Conservation (phyloP, 2,797 vertebrate species). For the Epinephelus coioides region DNA sequence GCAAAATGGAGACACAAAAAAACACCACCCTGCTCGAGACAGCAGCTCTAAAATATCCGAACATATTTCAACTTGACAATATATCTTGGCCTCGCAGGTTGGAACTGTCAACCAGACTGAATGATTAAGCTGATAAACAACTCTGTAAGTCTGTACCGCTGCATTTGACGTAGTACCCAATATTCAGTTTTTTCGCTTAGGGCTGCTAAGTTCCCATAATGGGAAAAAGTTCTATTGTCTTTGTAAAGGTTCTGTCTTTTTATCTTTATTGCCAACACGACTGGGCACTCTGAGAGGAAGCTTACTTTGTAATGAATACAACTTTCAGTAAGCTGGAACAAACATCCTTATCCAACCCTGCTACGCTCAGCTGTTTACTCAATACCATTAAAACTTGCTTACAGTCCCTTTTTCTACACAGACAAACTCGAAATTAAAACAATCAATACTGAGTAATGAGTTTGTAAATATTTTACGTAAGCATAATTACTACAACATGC, state of each 20-base stretch:
- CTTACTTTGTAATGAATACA: conserved; percentile 13
- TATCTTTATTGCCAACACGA: conserved; percentile 18
- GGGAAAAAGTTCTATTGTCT: conserved; percentile 12
- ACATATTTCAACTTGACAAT: conserved; percentile 41
- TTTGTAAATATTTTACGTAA: conserved; percentile 12
- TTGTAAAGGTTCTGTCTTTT: conserved; percentile 17
- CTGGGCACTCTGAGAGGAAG: neutral
- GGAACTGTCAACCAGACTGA: conserved; percentile 31
- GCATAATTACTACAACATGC: conserved; percentile 1
- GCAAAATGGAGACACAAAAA: conserved; percentile 17
- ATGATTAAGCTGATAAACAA: conserved; percentile 36
- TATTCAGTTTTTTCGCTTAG: conserved; percentile 8
- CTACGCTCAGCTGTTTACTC: conserved; percentile 12
- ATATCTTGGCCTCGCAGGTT: conserved; percentile 34
- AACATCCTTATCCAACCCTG: conserved; percentile 4
- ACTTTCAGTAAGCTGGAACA: conserved; percentile 20
- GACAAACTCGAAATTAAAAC: conserved; percentile 16
- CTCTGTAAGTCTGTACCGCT: conserved; percentile 10
- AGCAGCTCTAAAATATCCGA: conserved; percentile 37
- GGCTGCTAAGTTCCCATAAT: conserved; percentile 34
- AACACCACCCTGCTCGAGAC: neutral
- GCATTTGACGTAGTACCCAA: conserved; percentile 20
- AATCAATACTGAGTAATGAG: conserved; percentile 8
- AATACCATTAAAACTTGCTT: conserved; percentile 21
- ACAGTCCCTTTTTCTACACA: neutral